These are phyloP conservation scores for Nomada lathburiana DNA, from an alignment of 2,888 invertebrate species.

Conservation along the genomic window DNA sequence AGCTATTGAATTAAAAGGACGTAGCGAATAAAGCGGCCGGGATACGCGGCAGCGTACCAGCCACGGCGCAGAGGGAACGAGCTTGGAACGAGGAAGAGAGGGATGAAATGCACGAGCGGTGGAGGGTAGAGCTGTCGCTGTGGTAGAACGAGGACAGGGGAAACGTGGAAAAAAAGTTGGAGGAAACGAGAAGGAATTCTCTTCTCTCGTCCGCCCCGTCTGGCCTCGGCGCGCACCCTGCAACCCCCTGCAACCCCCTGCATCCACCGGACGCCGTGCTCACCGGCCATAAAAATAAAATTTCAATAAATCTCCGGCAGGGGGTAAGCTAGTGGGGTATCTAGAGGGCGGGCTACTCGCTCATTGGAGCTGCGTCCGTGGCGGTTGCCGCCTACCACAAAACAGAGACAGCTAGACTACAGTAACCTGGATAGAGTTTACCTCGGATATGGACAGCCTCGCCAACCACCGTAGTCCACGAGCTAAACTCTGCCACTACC, in stretches of 20 bases:
- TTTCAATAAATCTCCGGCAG: conserved; percentile 84
- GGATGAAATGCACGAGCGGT: conserved; percentile 21
- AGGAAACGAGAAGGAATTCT: conserved; percentile 70
- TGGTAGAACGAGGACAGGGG: conserved; percentile 34
- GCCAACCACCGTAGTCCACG: conserved; percentile 62
- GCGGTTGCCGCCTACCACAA: conserved; percentile 81
- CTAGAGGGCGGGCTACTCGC: conserved; percentile 78
- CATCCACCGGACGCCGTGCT: conserved; percentile 69
- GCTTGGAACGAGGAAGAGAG: conserved; percentile 14
- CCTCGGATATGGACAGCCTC: conserved; percentile 74
- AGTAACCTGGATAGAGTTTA: conserved; percentile 75
- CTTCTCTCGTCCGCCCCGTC: conserved; percentile 71
- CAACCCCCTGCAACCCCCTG: conserved; percentile 42
- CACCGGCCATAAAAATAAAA: conserved; percentile 84
- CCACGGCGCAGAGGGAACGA: conserved; percentile 29
- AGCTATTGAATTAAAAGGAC: conserved; percentile 83
- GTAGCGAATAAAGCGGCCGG: conserved; percentile 75
- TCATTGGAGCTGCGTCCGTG: conserved; percentile 77
- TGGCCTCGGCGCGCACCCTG: conserved; percentile 57
- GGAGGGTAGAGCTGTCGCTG: conserved; percentile 11
- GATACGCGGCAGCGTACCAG: conserved; percentile 47
- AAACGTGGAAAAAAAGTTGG: conserved; percentile 58
- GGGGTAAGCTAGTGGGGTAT: conserved; percentile 77
- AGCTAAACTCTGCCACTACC: conserved; percentile 55
- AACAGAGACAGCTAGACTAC: conserved; percentile 75